Evolutionary conservation across 53 echinoderm and acorn worm genomes (phyloP), one percentile per base, ranked within the genome.

Genomic region (Henricia sp.): DNA sequence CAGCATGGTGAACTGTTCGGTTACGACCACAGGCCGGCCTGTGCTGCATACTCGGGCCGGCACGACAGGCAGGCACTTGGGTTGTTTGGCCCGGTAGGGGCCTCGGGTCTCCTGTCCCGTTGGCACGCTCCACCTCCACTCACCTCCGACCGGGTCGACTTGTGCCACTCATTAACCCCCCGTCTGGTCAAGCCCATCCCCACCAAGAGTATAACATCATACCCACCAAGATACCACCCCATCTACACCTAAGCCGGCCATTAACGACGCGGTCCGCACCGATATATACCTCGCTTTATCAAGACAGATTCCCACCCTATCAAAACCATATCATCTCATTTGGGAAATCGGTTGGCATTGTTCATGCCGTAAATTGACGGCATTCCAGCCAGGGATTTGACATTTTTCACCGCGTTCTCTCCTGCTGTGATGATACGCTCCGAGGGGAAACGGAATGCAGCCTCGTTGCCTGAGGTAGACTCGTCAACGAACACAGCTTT

Each of bases 181-280:
- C 74, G 94, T 21, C 88, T 94, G 33, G 65, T 94, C 14, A 94
- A 94, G 88, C 94, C 94, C 52, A 91, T 94, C 51, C 88, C 94
- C 38, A 94, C 94, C 32, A 94, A 94, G 73, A 88, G 88, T 24
- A 67, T 94, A 12, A 82, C 94, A 62, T 88, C 85, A 12, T 94
- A 91, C 67, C 94, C 94, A 12, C 88, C 88, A 27, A 84, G 94
- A 63, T 94, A 91, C 57, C 94, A 94, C 83, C 89, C 94, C 16
- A 88, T 94, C 8, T 93, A 87, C 72, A 90, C 93, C 38, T 93
- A 82, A 93, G 72, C 20, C 19, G 5, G 32, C 9, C 37, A 40
- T 1, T 9, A 4, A 24, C 28, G 30, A 4, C 26, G 3, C 3
- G 4, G 10, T 5, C 25, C 11, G 62, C 28, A 60, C 30, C 20